These are phyloP conservation scores for Luperina testacea DNA, from an alignment of 2,888 invertebrate species.

Conservation along the genomic window DNA sequence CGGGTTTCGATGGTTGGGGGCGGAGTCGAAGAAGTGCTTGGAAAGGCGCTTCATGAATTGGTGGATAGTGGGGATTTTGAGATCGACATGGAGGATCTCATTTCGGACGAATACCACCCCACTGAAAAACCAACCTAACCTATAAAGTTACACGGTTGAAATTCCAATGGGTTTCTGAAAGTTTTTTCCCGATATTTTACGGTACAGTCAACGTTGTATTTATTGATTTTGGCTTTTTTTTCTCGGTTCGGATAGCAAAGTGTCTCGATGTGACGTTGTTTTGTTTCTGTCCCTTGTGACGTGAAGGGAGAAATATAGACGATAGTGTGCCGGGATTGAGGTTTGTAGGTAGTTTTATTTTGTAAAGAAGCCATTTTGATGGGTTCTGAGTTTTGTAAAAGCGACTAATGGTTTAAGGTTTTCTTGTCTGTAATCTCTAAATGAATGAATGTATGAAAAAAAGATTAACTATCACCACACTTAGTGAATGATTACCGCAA, in stretches of 20 bases:
- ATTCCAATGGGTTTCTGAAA: background rate
- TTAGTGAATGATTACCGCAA: too few relatives aligned
- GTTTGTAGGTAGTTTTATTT: background rate
- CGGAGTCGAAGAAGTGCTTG: too few relatives aligned
- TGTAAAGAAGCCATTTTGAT: background rate
- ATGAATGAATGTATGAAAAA: background rate
- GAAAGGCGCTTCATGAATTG: too few relatives aligned
- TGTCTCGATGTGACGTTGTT: slow-evolving; percentile 52
- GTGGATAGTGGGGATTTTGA: too few relatives aligned
- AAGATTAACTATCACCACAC: too few relatives aligned
- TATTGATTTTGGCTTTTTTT: slow-evolving; percentile 69
- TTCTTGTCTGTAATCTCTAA: background rate
- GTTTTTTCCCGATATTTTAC: slow-evolving; percentile 48
- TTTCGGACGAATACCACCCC: too few relatives aligned
- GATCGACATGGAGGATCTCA: too few relatives aligned
- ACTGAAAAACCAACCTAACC: slow-evolving; percentile 17
- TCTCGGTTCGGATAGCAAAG: slow-evolving; percentile 52
- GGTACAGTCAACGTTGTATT: slow-evolving; percentile 51
- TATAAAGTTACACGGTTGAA: slow-evolving; percentile 19
- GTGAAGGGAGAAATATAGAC: slow-evolving; percentile 17
- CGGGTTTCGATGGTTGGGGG: too few relatives aligned
- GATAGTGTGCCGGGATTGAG: slow-evolving; percentile 10
- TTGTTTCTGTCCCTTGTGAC: slow-evolving; percentile 48
- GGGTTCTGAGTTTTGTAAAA: background rate
- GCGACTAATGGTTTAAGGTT: background rate